Evolutionary conservation across 2,888 invertebrate genomes (phyloP), one percentile per base, ranked within the genome.

Genomic region (Aphodius sticticus): DNA sequence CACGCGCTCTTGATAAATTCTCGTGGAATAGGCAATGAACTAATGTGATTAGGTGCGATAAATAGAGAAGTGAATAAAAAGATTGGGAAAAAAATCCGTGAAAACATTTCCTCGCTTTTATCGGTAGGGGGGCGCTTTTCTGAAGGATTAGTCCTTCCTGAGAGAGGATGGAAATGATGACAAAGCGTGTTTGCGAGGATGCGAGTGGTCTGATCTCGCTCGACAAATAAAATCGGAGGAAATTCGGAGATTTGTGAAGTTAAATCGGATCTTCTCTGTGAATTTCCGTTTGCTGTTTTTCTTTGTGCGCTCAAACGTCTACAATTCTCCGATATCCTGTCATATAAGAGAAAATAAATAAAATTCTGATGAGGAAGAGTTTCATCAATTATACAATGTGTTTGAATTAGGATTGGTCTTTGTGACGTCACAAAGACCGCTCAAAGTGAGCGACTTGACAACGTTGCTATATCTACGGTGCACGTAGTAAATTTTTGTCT

Each of bases 131-230:
- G 53, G 53, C 53, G 53, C 53, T 53, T 53, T 53, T 53, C 53
- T 53, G 53, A 53, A 53, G 53, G 53, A 53, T 53, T 53, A 53
- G 53, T 53, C 53, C 53, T 53, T 53, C 53, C 53, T 53, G 53
- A 1, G 53, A 53, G 53, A 53, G 53, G 53, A 53, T 53, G 53
- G 53, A 53, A 53, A 53, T 53, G 53, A 53, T 53, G 53, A 53
- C 53, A 53, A 53, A 53, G 53, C 53, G 53, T 53, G 12, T 53
- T 53, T 12, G 53, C 9, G 53, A 53, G 26, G 26, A 26, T 26
- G 26, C 26, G 26, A 26, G 26, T 26, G 53, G 53, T 53, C 53
- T 53, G 53, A 53, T 53, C 53, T 53, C 53, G 53, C 53, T 7
- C 53, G 53, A 53, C 53, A 53, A 53, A 53, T 53, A 53, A 53